A percentile compares a stretch with the other conserved stretches of the same genome.
Evolutionary conservation across 35 echinoderm and acorn worm species (phyloP).

Genomic region (Apostichopus californicus): DNA sequence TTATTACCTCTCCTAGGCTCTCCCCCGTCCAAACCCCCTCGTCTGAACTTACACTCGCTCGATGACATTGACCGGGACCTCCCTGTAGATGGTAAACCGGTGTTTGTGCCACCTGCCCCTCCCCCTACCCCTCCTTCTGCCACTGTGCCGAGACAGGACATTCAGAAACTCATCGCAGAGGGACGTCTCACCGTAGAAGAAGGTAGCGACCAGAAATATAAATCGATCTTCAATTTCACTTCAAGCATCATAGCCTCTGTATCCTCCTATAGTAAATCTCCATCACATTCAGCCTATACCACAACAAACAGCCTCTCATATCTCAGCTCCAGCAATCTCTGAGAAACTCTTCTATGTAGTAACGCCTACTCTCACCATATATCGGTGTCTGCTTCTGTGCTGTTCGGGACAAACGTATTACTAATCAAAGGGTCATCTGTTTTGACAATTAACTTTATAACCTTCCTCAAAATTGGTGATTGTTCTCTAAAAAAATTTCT

Average conservation of each 20-base stretch:
- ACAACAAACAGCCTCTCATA: too few relatives aligned
- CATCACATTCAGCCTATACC: neutral
- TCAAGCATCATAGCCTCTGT: constrained; percentile 1
- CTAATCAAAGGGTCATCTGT: too few relatives aligned
- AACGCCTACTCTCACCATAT: too few relatives aligned
- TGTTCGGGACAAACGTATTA: too few relatives aligned
- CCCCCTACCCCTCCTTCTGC: constrained; percentile 28
- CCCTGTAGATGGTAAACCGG: constrained; percentile 2
- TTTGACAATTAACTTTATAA: too few relatives aligned
- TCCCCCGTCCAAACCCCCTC: constrained; percentile 36
- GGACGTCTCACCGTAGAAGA: constrained; percentile 33
- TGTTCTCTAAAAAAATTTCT: too few relatives aligned
- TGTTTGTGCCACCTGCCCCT: constrained; percentile 40
- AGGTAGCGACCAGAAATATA: constrained; percentile 21
- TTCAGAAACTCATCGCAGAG: constrained; percentile 25
- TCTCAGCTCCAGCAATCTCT: too few relatives aligned
- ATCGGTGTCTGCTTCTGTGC: too few relatives aligned
- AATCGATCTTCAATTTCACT: neutral
- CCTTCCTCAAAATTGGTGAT: too few relatives aligned
- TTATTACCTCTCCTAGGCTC: constrained; percentile 22
- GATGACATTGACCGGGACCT: neutral
- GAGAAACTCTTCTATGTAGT: too few relatives aligned
- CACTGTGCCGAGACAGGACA: constrained; percentile 19
- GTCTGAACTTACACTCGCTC: constrained; percentile 10
- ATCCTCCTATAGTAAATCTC: neutral